These are phyloP conservation scores for Sycophila sp. DNA, from an alignment of 1,140 invertebrate species.

Conservation along the genomic window DNA sequence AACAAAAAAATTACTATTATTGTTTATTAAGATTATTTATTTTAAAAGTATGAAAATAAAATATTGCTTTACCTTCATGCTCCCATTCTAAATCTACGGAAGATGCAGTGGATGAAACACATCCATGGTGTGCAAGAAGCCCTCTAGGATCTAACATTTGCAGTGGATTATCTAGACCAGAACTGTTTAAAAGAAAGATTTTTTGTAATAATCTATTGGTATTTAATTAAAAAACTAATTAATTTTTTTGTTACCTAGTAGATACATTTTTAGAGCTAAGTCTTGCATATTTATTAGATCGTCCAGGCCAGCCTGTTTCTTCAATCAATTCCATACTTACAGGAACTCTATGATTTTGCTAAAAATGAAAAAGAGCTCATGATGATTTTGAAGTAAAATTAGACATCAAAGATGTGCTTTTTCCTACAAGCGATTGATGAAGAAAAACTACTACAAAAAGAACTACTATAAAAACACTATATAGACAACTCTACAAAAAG, in stretches of 20 bases:
- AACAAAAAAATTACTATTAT: not conserved
- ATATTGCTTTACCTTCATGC: conserved; percentile 63
- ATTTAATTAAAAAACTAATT: not conserved
- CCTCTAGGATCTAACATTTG: conserved; percentile 66
- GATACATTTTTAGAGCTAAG: conserved; percentile 55
- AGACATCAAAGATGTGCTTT: too few relatives aligned
- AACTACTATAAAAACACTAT: not conserved
- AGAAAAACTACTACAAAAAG: too few relatives aligned
- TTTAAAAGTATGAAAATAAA: not conserved
- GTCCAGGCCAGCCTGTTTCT: conserved; percentile 60
- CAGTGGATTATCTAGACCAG: conserved; percentile 60
- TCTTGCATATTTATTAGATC: conserved; percentile 61
- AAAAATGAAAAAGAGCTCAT: conserved; percentile 11
- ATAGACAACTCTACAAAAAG: not conserved
- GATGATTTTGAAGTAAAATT: too few relatives aligned
- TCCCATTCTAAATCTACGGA: conserved; percentile 73
- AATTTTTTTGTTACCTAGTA: conserved; percentile 45
- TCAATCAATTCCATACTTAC: conserved; percentile 64
- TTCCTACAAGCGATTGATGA: not conserved
- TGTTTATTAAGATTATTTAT: not conserved
- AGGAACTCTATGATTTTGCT: conserved; percentile 54
- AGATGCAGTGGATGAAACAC: conserved; percentile 65
- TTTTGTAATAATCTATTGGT: not conserved
- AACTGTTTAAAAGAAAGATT: conserved; percentile 48
- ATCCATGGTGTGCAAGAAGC: conserved; percentile 57